These are phyloP conservation scores for Brachyhypopomus gauderio DNA, from an alignment of 2,113 vertebrate species.

Conservation along the genomic window DNA sequence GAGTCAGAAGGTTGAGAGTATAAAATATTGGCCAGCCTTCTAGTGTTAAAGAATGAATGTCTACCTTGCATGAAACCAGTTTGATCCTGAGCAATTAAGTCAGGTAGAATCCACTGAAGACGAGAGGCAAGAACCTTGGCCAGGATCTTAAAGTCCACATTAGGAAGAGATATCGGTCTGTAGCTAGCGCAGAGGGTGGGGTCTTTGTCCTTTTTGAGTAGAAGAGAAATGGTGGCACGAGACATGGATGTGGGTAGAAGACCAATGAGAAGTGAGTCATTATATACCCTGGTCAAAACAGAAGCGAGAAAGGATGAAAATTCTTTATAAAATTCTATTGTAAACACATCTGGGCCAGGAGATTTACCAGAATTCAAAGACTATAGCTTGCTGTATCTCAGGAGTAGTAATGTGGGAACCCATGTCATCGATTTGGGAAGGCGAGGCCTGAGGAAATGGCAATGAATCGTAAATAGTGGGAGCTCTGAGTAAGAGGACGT, in stretches of 20 bases:
- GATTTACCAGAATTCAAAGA: constrained; percentile 3
- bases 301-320: background rate
- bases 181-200: background rate
- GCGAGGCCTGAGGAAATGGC: no score
- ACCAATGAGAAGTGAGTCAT: background rate
- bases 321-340: background rate
- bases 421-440: background rate
- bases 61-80: no score
- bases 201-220: constrained; percentile 19
- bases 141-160: constrained; percentile 5
- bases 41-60: no score
- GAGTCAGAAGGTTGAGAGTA: no score
- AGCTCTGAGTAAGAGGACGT: no score
- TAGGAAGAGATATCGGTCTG: background rate
- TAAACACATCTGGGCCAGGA: background rate
- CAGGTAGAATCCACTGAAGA: background rate
- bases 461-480: no score
- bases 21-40: no score
- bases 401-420: background rate
- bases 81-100: no score
- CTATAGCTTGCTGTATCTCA: constrained; percentile 3
- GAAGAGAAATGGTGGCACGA: background rate
- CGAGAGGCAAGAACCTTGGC: background rate
- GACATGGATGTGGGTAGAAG: background rate
- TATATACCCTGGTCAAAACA: background rate